phyloP scores from a whole-genome alignment of 2,888 invertebrate species.

The Drosophila pegasa region DNA sequence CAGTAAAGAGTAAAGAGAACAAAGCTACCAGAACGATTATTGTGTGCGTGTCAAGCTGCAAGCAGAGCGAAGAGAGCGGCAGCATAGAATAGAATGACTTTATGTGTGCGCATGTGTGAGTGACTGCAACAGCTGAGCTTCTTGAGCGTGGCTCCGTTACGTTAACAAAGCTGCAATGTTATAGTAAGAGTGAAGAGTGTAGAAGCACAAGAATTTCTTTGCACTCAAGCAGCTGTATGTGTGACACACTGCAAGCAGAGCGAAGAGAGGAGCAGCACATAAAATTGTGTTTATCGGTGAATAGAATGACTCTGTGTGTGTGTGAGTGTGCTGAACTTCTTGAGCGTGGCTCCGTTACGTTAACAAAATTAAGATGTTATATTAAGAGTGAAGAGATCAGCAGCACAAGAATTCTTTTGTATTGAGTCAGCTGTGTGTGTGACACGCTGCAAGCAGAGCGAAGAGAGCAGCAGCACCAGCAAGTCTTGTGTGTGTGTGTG shows the following conservation, averaged over 20 bases:
- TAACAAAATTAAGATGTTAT: too few species aligned
- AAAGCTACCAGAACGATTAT: too few species aligned
- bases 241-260: too few species aligned
- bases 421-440: not conserved
- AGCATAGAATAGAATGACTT: too few species aligned
- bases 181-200: not conserved
- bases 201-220: too few species aligned
- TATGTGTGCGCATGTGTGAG: not conserved
- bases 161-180: not conserved
- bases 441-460: not conserved
- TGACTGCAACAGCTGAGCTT: not conserved
- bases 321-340: too few species aligned
- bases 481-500: not conserved
- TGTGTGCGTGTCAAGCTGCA: conserved; percentile 2
- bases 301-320: too few species aligned
- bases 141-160: conserved; percentile 8
- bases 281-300: too few species aligned
- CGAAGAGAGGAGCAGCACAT: too few species aligned
- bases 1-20: too few species aligned
- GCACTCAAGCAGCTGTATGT: too few species aligned
- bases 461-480: not conserved
- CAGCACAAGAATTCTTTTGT: not conserved
- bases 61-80: conserved; percentile 12
- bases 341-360: too few species aligned
- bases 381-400: not conserved